Base-by-base conservation (phyloP, 1,140 invertebrate species). In the Nixonia krombeini region DNA sequence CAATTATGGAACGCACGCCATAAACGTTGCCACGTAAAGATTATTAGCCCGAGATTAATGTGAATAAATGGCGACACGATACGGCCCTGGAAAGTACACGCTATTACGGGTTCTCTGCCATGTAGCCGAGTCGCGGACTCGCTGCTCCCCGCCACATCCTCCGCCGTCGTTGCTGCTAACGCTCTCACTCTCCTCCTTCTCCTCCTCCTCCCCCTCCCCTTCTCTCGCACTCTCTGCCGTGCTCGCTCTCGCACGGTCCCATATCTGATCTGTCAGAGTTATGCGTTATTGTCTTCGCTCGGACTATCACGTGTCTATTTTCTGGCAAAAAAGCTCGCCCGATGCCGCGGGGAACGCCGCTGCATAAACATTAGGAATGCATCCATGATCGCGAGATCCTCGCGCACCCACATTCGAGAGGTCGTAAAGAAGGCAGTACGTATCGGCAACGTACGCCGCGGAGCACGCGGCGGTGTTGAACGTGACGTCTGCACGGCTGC, bases 341-440 rank as follows among this genome's bases (percentile, higher is more conserved):
- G n/a, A n/a, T n/a, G n/a, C n/a, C n/a, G n/a, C n/a, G n/a, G n/a
- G n/a, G n/a, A n/a, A 31, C 37, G 42, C 17, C 69, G 59, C 76
- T 78, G 74, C 76, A 79, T 80, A 80, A 78, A 79, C 75, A 75
- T 76, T 74, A 75, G 66, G 62, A 69, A 69, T 63, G 47, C 65
- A 68, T 58, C 49, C 33, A 49, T 13, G 8, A 29, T 17, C 6
- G 31, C 25, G 31, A 68, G 31, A 46, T 58, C 41, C 47, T 53
- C 42, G 58, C 46, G 41, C 73, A 74, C 74, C 69, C 73, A 75
- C 76, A 73, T 74, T 72, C 53, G 28, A 73, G 72, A 65, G 70
- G 73, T 77, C 68, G 70, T 74, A 75, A 71, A 75, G 51, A n/a
- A n/a, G n/a, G n/a, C 38, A 55, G 53, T 62, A 57, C 44, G 50